A percentile compares a stretch with the other conserved stretches of the same genome.
Conservation (phyloP, 1,140 invertebrate genomes). For the Eupristina koningsbergeri region DNA sequence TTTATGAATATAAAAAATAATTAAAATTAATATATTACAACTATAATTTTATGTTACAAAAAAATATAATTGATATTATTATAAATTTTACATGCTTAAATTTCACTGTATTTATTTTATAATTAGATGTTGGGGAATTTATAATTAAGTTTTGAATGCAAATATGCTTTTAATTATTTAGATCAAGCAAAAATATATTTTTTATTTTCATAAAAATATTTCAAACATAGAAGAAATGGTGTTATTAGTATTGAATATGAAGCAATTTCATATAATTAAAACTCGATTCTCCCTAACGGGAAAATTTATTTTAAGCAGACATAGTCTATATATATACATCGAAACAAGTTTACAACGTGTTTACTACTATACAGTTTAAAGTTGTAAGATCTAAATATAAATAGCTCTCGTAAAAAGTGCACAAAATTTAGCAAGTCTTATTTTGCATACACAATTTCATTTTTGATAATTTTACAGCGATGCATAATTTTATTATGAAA, state of each 20-base stretch:
- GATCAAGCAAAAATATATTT: no score
- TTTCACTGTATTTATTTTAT: no score
- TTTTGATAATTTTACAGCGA: neutral
- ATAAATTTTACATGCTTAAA: no score
- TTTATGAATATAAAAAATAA: no score
- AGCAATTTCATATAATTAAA: neutral
- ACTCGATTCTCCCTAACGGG: neutral
- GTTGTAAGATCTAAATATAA: constrained; percentile 11
- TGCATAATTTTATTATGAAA: neutral
- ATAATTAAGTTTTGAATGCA: no score
- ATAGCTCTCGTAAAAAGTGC: neutral
- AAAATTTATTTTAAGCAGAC: constrained; percentile 1
- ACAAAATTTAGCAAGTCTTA: neutral
- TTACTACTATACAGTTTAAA: constrained; percentile 7
- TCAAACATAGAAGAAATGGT: neutral
- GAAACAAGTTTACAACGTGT: constrained; percentile 12
- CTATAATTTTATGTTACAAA: no score
- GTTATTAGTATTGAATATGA: neutral
- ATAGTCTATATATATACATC: neutral
- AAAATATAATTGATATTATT: no score
- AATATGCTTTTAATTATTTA: no score
- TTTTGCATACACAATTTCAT: neutral
- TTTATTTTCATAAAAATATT: neutral
- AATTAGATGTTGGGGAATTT: no score
- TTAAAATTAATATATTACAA: no score